phyloP scores from a whole-genome alignment of 2,797 vertebrate genomes.

The Peromyscus eremicus region DNA sequence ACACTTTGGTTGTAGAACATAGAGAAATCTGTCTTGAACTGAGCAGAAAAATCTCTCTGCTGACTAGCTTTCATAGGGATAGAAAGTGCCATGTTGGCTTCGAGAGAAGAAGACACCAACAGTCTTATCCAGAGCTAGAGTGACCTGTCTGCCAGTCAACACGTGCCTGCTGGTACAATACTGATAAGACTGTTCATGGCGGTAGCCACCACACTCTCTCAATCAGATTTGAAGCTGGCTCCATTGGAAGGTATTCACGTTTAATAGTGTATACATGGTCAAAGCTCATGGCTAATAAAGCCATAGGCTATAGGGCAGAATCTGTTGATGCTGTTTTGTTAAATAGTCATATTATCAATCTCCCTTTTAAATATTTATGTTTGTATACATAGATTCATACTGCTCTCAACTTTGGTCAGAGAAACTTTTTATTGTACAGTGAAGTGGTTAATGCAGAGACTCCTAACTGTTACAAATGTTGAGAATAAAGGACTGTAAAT shows the following conservation, averaged over 20 bases:
- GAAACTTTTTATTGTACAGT: background rate
- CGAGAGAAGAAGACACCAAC: background rate
- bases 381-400: background rate
- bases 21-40: background rate
- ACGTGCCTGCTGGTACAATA: background rate
- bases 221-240: background rate
- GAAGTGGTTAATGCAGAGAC: background rate
- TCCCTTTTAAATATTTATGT: background rate
- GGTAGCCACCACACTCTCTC: background rate
- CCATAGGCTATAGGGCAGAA: too few species aligned
- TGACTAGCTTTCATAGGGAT: background rate
- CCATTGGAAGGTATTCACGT: background rate
- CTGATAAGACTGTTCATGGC: background rate
- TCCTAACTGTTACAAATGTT: background rate
- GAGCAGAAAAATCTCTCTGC: background rate
- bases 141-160: background rate
- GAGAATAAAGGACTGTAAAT: background rate
- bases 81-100: too few species aligned
- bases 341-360: background rate
- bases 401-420: background rate
- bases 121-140: background rate
- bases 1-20: background rate
- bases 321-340: background rate
- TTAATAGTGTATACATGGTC: background rate
- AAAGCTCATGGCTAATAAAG: background rate